Base-by-base conservation (phyloP, 1,140 invertebrate genomes). In the Pomacea maculata region DNA sequence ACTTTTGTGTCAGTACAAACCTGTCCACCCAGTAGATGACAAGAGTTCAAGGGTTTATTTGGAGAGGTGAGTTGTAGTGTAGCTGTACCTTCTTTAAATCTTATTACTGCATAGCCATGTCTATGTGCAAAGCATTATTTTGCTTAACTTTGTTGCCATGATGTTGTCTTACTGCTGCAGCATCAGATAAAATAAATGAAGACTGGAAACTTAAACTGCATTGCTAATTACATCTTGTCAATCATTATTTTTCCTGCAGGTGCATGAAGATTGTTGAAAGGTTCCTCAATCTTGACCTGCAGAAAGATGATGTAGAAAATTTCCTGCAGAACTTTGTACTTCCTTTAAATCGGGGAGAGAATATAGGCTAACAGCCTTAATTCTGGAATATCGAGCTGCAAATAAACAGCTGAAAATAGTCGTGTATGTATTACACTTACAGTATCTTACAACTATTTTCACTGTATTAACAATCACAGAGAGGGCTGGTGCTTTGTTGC, bases 241-340 rank as follows among this genome's bases (percentile, higher is more conserved):
- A 64, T 19, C 14, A 61, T 61, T 29, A n/a, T 45, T 12, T 57
- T 61, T 80, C 45, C 84, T 87, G 21, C 79, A 90, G 89, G 72
- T 87, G 85, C 83, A 70, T 82, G 57, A 78, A 81, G 15, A 88
- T 90, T 78, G 86, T 88, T 4, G 79, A 83, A 12, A 85, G 75
- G 64, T 90, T 90, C 65, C 68, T 88, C 29, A 79, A 88, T 55
- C 80, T 90, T 14, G 86, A 90, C 73, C 65, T 90, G 25, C 86
- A 88, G 14, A 85, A 80, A 67, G 87, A 86, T 82, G 84, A 89
- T 77, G 57, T 90, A 14, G 72, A 86, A 17, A 25, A 72, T 12
- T 90, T 90, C 70, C 85, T 90, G 25, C 79, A 83, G 64, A 81
- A 87, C 57, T 83, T 86, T 86, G 87, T 90, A 15, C 80, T 90